Evolutionary conservation across 2,797 vertebrate species (phyloP).

Genomic region (Psittacula echo): DNA sequence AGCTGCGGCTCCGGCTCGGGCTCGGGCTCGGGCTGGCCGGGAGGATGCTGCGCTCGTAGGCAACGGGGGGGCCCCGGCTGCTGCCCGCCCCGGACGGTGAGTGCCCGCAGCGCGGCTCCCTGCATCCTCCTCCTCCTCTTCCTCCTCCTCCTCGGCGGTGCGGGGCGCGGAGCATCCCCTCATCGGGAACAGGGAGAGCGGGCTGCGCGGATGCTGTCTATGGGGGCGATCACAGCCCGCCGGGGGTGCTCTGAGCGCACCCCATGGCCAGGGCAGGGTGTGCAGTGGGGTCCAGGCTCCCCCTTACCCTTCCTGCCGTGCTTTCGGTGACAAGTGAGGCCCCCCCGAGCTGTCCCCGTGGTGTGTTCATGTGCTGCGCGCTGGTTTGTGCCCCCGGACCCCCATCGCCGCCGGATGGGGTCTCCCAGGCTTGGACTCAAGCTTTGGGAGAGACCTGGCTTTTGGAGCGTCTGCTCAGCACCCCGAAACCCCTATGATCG

Average conservation of each 20-base stretch:
- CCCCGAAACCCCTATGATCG: neutral
- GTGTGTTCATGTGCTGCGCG: rapidly evolving
- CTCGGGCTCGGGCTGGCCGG: neutral
- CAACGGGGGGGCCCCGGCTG: neutral
- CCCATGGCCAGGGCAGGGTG: neutral
- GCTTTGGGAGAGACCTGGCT: neutral
- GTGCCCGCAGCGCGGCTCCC: conserved; percentile 12
- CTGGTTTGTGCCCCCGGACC: neutral
- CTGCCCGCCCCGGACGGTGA: conserved; percentile 59
- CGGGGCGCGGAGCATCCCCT: neutral
- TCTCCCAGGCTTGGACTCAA: neutral
- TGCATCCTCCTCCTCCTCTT: neutral
- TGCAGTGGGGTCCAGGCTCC: neutral
- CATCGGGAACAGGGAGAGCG: neutral
- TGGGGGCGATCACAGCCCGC: too few relatives aligned
- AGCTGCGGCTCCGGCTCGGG: neutral
- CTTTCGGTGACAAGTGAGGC: neutral
- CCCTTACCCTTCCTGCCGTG: too few relatives aligned
- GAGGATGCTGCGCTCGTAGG: conserved; percentile 19
- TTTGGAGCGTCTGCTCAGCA: neutral
- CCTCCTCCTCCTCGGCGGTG: neutral
- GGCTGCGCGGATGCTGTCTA: neutral
- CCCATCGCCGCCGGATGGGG: neutral
- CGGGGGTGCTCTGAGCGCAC: neutral
- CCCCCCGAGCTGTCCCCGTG: neutral